These are phyloP conservation scores for Porphyrio hochstetteri DNA, from an alignment of 2,113 vertebrate genomes.

Conservation along the genomic window DNA sequence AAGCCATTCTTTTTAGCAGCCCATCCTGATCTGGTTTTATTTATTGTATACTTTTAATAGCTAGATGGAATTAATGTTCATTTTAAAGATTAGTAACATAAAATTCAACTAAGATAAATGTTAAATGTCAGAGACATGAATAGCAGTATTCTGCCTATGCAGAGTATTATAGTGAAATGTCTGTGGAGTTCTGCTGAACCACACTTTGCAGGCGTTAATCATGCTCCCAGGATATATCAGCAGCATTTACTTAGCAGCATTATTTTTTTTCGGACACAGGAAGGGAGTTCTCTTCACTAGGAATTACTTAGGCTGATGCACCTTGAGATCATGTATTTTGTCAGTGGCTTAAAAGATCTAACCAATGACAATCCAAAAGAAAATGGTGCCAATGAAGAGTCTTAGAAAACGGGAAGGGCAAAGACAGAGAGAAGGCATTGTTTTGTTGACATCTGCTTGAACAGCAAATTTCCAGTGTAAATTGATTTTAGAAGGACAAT, in stretches of 20 bases:
- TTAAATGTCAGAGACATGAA: not conserved
- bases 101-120: not conserved
- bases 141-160: not conserved
- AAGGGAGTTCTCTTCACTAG: not conserved
- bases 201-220: not conserved
- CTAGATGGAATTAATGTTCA: not conserved
- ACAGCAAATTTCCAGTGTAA: not conserved
- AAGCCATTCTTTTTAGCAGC: not conserved
- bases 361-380: not conserved
- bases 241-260: not conserved
- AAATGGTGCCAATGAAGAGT: not conserved
- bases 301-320: not conserved
- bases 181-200: not conserved
- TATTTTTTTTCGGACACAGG: not conserved
- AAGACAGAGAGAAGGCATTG: not conserved
- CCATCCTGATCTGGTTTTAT: not conserved
- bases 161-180: not conserved
- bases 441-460: not conserved
- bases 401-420: not conserved
- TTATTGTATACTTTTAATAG: not conserved
- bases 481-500: not conserved
- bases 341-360: not conserved
- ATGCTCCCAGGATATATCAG: not conserved
- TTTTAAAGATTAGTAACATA: conserved; percentile 15
- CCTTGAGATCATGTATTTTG: not conserved